A percentile compares a stretch with the other conserved stretches of the same genome.
Evolutionary conservation across 1,140 invertebrate species (phyloP).

Genomic region (Drosophila sucinea): DNA sequence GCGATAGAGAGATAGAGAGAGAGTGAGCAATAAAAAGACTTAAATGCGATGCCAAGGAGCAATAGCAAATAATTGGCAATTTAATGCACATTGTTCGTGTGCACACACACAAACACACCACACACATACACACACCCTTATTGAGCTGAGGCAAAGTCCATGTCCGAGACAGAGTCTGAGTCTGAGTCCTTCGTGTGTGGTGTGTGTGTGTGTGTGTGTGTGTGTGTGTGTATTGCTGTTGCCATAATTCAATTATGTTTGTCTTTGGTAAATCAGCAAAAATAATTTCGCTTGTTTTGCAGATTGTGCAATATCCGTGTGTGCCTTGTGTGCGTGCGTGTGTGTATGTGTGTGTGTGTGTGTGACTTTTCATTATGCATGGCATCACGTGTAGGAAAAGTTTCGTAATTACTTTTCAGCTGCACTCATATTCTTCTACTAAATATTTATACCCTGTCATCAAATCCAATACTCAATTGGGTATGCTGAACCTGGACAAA

Average conservation of each 20-base stretch:
- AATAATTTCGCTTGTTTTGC: conserved; percentile 72
- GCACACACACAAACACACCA: conserved; percentile 30
- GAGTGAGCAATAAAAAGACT: conserved; percentile 45
- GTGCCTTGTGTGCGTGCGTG: neutral
- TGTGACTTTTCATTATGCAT: conserved; percentile 54
- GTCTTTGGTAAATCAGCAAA: conserved; percentile 77
- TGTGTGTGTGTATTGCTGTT: conserved; percentile 47
- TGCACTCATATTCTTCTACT: conserved; percentile 9
- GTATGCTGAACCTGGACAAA: no score
- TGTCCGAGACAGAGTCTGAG: conserved; percentile 7
- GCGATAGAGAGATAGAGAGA: neutral
- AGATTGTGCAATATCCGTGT: conserved; percentile 36
- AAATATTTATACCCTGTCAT: conserved; percentile 1
- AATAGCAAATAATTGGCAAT: conserved; percentile 75
- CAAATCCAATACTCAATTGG: neutral
- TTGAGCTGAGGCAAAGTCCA: conserved; percentile 27
- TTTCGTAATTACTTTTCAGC: conserved; percentile 44
- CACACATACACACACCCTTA: conserved; percentile 19
- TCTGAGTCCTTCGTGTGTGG: conserved; percentile 1
- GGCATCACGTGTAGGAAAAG: conserved; percentile 41
- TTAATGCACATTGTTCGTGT: conserved; percentile 67
- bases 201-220: conserved; percentile 21
- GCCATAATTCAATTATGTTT: conserved; percentile 78
- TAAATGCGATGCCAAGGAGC: conserved; percentile 45
- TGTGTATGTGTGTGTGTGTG: conserved; percentile 15